These are phyloP conservation scores for Xiphydria camelus DNA, from an alignment of 2,888 invertebrate genomes.

Conservation along the genomic window DNA sequence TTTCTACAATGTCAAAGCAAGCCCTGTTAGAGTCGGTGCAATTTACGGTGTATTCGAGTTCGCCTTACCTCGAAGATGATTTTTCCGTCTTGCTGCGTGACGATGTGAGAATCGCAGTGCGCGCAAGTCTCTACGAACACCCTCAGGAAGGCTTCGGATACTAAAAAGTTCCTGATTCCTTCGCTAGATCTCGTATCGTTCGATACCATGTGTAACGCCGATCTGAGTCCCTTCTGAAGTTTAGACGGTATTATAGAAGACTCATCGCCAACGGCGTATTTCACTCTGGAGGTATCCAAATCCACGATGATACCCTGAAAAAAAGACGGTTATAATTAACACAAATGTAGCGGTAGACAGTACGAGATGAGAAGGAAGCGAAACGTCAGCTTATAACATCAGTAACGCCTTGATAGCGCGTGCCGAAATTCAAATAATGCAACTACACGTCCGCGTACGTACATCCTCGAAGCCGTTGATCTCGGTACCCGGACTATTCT, in stretches of 20 bases:
- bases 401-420: not conserved
- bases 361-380: conserved; percentile 7
- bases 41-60: not conserved
- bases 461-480: conserved; percentile 36
- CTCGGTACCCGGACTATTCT: conserved; percentile 20
- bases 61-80: conserved; percentile 55
- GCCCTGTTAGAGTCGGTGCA: not conserved
- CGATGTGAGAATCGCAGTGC: conserved; percentile 28
- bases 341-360: conserved; percentile 1
- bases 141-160: conserved; percentile 77
- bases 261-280: conserved; percentile 76
- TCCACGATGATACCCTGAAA: conserved; percentile 75
- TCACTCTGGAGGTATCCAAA: conserved; percentile 67
- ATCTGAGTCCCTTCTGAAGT: conserved; percentile 70
- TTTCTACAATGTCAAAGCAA: conserved; percentile 62
- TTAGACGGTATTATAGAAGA: conserved; percentile 73
- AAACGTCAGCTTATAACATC: conserved; percentile 1
- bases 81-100: conserved; percentile 52
- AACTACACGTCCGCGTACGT: too few relatives aligned
- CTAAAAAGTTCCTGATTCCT: conserved; percentile 69
- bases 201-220: conserved; percentile 60
- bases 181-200: conserved; percentile 58
- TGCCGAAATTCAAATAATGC: not conserved
- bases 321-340: not conserved
- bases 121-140: conserved; percentile 69